These are phyloP conservation scores for Numenius arquata DNA, from an alignment of 2,113 vertebrate species.

Conservation along the genomic window DNA sequence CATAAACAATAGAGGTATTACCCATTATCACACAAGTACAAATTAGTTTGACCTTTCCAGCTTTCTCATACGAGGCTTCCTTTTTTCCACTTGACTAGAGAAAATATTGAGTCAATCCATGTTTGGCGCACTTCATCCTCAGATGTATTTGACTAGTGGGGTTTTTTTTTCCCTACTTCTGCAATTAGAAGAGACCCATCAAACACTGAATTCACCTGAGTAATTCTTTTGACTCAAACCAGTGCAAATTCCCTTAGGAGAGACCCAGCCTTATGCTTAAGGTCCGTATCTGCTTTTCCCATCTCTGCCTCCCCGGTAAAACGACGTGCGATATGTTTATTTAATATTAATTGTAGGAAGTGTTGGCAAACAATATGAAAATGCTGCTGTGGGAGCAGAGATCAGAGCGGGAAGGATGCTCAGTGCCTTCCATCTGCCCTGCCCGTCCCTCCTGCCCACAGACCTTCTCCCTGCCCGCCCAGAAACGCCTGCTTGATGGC, in stretches of 20 bases:
- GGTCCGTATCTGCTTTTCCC: not conserved
- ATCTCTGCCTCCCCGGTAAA: not conserved
- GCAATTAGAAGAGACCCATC: slow-evolving; percentile 7
- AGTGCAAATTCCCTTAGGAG: not conserved
- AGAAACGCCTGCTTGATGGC: not conserved
- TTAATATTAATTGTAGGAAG: not conserved
- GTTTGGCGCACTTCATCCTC: not conserved
- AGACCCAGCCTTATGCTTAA: not conserved
- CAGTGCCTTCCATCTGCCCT: not conserved
- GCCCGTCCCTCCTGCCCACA: not conserved
- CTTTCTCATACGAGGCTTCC: not conserved
- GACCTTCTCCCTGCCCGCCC: not conserved
- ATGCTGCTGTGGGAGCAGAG: not conserved
- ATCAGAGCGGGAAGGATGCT: not conserved
- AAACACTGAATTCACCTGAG: not conserved
- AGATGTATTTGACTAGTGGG: not conserved
- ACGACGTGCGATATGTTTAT: fast-evolving
- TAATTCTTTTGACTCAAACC: not conserved
- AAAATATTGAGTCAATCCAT: slow-evolving; percentile 41
- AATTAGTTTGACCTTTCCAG: slow-evolving; percentile 62
- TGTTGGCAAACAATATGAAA: not conserved
- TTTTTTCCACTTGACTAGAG: slow-evolving; percentile 51
- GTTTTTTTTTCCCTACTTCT: not conserved
- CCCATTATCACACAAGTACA: slow-evolving; percentile 35
- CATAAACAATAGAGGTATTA: slow-evolving; percentile 31